Percentiles rank a stretch among this genome's conserved stretches.
Conservation (phyloP, 1,140 invertebrate genomes). For the Parapsyche elsis region DNA sequence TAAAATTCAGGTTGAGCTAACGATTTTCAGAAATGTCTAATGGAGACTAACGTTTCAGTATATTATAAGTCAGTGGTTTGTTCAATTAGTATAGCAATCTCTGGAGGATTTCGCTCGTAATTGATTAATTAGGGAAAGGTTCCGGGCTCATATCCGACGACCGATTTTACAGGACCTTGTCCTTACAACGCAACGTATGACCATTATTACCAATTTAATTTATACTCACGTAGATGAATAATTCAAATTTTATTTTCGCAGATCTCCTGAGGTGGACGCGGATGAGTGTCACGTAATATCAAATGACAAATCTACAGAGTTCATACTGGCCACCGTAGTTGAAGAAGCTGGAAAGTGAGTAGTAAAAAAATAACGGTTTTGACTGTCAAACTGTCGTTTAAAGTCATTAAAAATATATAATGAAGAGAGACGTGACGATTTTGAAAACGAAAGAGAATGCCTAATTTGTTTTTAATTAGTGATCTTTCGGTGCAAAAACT, state of each 20-base stretch:
- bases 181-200: not conserved
- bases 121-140: constrained; percentile 37
- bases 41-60: no score
- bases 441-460: not conserved
- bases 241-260: constrained; percentile 39
- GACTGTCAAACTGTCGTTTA: no score
- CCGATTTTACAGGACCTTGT: constrained; percentile 16
- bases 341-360: constrained; percentile 81
- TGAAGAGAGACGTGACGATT: not conserved
- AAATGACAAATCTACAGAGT: constrained; percentile 90
- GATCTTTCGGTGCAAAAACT: not conserved
- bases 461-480: not conserved
- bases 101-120: constrained; percentile 30
- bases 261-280: constrained; percentile 66
- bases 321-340: constrained; percentile 85
- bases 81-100: constrained; percentile 31
- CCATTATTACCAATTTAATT: constrained; percentile 13
- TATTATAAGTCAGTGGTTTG: constrained; percentile 19
- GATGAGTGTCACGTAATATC: constrained; percentile 86
- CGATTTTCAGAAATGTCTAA: no score
- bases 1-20: no score
- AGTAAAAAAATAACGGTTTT: not conserved
- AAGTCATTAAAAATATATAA: not conserved
- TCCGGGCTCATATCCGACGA: not conserved
- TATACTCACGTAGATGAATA: not conserved